Evolutionary conservation across 2,888 invertebrate genomes (phyloP), one percentile per base, ranked within the genome.

Genomic region (Apodemia zela): DNA sequence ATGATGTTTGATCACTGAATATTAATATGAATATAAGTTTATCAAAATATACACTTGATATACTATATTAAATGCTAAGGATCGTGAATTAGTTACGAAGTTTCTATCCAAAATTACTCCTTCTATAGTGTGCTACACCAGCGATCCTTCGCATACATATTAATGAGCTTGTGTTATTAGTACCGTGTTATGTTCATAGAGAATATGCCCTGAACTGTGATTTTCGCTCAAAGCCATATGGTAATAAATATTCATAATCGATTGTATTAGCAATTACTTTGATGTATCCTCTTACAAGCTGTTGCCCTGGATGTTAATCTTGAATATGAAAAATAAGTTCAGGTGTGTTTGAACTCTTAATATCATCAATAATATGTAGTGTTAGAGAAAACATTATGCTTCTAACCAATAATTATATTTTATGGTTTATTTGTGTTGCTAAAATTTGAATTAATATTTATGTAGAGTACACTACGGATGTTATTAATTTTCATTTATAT

Each of bases 11-110:
- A 54, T 18, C 13, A 54, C 25, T 54, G 54, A 54, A 54, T 54
- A 54, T 42, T 42, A 42, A 42, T 25, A 54, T 54, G 54, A 54
- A 54, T 54, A 54, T 54, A 54, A 54, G 54, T 54, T 54, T 54
- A 54, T 54, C 54, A 54, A 54, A 54, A 54, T 54, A 54, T 6
- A 54, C 54, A 8, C 18, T 13, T 54, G 18, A 54, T 54, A 83
- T 79, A 82, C 79, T 77, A 74, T 77, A 78, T 79, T 78, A 68
- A 73, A 75, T 79, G 77, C 75, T 54, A 78, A 78, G 83, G 81
- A 82, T 85, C 81, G 76, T 81, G 87, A 85, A 87, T 89, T 88
- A 81, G 85, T 87, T 86, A 85, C 75, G 72, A 82, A 87, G 82
- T 87, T 85, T 78, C 75, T 69, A 73, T 78, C 80, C 82, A 80